Conservation (phyloP, 2,888 invertebrate species). For the Cynaeus angustus region DNA sequence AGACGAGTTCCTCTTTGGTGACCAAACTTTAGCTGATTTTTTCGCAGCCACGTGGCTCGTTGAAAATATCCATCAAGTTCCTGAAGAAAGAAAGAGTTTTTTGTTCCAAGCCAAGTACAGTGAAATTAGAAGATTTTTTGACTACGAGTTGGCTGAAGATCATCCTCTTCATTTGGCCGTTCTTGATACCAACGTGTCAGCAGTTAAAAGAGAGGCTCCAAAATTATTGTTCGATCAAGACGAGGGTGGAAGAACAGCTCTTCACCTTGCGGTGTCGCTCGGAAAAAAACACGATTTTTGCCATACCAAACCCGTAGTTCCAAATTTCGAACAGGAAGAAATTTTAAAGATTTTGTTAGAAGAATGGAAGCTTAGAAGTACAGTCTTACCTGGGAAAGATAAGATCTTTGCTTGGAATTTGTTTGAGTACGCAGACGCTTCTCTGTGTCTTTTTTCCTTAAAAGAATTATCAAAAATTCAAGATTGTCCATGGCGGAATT, state of each 20-base stretch:
- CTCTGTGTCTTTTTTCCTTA: conserved; percentile 1
- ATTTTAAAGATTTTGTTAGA: not conserved
- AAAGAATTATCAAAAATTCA: conserved; percentile 5
- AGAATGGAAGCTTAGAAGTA: too few species aligned
- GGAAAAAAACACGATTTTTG: not conserved
- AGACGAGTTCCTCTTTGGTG: not conserved
- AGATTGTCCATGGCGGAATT: not conserved
- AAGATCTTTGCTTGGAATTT: conserved; percentile 5
- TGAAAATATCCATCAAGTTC: conserved; percentile 5
- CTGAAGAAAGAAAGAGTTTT: not conserved
- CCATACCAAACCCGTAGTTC: not conserved
- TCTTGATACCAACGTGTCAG: not conserved
- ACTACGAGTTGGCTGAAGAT: conserved; percentile 3
- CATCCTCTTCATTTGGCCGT: conserved; percentile 16
- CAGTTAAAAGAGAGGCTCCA: not conserved
- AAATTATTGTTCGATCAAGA: not conserved
- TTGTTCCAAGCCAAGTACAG: not conserved
- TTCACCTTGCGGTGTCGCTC: conserved; percentile 3
- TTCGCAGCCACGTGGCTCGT: conserved; percentile 11
- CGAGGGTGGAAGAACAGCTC: not conserved
- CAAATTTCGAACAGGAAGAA: not conserved
- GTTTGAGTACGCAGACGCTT: conserved; percentile 16
- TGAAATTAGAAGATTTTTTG: conserved; percentile 8
- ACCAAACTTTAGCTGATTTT: conserved; percentile 10
- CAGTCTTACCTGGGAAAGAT: not conserved